phyloP scores from a whole-genome alignment of 2,797 vertebrate species.

The Margarornis squamiger region DNA sequence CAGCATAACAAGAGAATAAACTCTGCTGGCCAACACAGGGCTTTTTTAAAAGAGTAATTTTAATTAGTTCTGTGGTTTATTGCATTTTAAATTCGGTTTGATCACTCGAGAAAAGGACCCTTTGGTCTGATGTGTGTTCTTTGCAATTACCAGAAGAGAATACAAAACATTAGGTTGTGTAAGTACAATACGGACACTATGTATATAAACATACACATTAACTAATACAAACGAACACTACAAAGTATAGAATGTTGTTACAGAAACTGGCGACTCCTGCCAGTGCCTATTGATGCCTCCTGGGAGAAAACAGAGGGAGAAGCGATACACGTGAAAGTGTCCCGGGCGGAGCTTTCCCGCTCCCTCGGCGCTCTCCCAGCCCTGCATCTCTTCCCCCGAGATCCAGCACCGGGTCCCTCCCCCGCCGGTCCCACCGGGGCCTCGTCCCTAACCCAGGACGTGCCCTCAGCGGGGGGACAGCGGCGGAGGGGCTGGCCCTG shows the following conservation, averaged over 20 bases:
- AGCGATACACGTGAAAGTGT: rapidly evolving
- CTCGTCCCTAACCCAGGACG: background rate
- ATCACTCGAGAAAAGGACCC: background rate
- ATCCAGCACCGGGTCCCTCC: no score
- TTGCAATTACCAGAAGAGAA: background rate
- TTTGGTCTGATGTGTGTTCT: background rate
- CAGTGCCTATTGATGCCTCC: background rate
- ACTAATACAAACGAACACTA: background rate
- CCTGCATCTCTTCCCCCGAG: background rate
- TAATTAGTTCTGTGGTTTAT: background rate
- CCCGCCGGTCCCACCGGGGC: background rate
- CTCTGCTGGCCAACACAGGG: background rate
- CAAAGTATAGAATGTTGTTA: rapidly evolving
- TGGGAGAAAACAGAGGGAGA: no score
- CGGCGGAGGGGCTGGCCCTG: background rate
- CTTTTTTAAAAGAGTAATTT: background rate
- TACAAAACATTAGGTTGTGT: background rate
- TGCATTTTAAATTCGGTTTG: background rate
- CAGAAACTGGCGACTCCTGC: background rate
- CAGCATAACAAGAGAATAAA: background rate
- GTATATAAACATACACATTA: no score
- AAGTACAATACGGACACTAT: background rate
- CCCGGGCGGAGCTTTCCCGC: background rate
- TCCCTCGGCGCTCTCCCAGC: background rate
- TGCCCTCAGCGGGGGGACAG: background rate